phyloP scores from a whole-genome alignment of 2,888 invertebrate genomes.

The Mactromeris polynyma region DNA sequence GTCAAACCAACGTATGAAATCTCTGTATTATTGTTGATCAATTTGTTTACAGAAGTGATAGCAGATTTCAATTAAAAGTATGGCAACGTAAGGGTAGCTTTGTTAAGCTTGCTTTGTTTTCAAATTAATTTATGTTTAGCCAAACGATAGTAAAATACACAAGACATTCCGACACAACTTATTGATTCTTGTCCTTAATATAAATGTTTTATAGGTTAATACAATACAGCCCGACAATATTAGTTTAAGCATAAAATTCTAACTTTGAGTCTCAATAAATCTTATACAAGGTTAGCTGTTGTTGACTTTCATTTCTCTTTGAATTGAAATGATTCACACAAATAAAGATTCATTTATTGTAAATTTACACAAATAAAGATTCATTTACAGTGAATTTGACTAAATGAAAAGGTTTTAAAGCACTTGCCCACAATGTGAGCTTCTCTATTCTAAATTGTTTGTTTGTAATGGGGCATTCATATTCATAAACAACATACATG shows the following conservation, averaged over 20 bases:
- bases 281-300: not conserved
- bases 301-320: too few species aligned
- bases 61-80: not conserved
- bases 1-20: not conserved
- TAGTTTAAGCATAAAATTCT: not conserved
- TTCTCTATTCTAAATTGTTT: too few species aligned
- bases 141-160: not conserved
- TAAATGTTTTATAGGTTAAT: not conserved
- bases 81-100: not conserved
- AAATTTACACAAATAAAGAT: too few species aligned
- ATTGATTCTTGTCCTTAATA: too few species aligned
- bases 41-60: not conserved
- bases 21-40: not conserved
- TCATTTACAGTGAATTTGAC: too few species aligned
- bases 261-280: conserved; percentile 21
- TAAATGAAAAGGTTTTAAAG: too few species aligned
- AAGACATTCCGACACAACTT: not conserved
- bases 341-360: too few species aligned
- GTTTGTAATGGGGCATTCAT: too few species aligned
- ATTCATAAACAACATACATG: too few species aligned
- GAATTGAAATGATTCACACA: too few species aligned
- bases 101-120: not conserved
- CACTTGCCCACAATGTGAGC: too few species aligned
- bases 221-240: not conserved
- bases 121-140: not conserved